A percentile compares a stretch with the other conserved stretches of the same genome.
Evolutionary conservation across 2,888 invertebrate genomes (phyloP).

Genomic region (Erynnis tages): DNA sequence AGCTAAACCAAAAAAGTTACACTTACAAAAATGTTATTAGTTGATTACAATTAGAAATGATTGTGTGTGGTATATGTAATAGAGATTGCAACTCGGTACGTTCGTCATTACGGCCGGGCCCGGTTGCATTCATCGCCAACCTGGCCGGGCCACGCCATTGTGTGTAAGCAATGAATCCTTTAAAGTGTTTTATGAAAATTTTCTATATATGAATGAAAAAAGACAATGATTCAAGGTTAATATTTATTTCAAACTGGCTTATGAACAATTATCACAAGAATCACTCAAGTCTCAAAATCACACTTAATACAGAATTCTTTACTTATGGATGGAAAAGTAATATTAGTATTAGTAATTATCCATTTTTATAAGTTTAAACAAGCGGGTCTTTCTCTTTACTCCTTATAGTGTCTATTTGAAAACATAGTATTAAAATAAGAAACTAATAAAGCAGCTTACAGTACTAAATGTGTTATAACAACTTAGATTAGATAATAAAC

Average conservation of each 20-base stretch:
- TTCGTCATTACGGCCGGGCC: too few relatives aligned
- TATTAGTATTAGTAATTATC: constrained; percentile 3
- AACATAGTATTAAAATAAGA: constrained; percentile 5
- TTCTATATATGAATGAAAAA: constrained; percentile 1
- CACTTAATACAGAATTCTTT: background rate
- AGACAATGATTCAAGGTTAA: background rate
- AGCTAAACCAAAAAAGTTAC: too few relatives aligned
- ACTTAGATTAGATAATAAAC: constrained; percentile 10
- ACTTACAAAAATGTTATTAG: too few relatives aligned
- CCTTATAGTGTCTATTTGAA: constrained; percentile 5
- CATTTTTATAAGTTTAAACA: constrained; percentile 10
- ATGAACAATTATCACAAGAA: background rate
- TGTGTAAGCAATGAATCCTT: constrained; percentile 2
- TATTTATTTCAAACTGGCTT: constrained; percentile 6
- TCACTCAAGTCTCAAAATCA: constrained; percentile 1
- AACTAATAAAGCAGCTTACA: constrained; percentile 9
- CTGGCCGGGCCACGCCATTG: background rate
- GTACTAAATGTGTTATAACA: constrained; percentile 12
- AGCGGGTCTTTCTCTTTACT: constrained; percentile 8
- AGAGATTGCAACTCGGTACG: too few relatives aligned
- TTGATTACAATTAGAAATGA: too few relatives aligned
- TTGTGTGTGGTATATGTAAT: too few relatives aligned
- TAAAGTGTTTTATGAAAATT: constrained; percentile 4
- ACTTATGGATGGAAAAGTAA: constrained; percentile 8
- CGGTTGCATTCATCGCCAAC: too few relatives aligned